Evolutionary conservation across 1,140 invertebrate species (phyloP), one percentile per base, ranked within the genome.

Genomic region (Ectropis grisescens): DNA sequence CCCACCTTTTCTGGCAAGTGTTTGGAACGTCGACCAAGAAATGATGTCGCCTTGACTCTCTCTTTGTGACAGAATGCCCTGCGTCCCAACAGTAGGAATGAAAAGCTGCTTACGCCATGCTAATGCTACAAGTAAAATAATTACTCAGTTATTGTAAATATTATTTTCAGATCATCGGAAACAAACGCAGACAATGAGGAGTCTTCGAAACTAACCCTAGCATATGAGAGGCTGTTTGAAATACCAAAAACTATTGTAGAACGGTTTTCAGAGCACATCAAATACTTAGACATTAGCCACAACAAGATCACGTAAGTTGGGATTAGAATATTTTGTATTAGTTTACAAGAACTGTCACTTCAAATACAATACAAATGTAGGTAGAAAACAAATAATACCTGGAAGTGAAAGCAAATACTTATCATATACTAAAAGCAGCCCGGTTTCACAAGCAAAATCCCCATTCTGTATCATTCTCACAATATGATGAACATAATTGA

Each of bases 301-400:
- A 91, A 92, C 64, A 86, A 88, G 68, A 87, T 91, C 43, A 87
- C 85, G 89, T 90, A 76, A 82, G 82, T 67, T n/a, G n/a, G n/a
- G n/a, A n/a, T n/a, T n/a, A n/a, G 28, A 13, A 11, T 31, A 25
- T 38, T 22, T 22, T 22, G 9, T 22, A 5, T 9, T 22, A 22
- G 7, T 33, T 2, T 5, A 29, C 11, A 4, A 6, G 10, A 2
- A 29, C 5, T 13, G 11, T 11, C 28, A 6, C 13, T 22, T 22
- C 26, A 10, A 29, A 29, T 33, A 22, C 31, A 10, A 22, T 15
- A 32, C 10, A 15, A 1, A 10, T 30, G 14, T 11, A 30, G 8
- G n/a, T 29, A 1, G 5, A 11, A 6, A 29, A 29, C 7, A 13
- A 13, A 15, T 31, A 16, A 19, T 13, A 33, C 12, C 24, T 33